Evolutionary conservation across 2,797 vertebrate species (phyloP).

Genomic region (Sebastolobus altivelis): DNA sequence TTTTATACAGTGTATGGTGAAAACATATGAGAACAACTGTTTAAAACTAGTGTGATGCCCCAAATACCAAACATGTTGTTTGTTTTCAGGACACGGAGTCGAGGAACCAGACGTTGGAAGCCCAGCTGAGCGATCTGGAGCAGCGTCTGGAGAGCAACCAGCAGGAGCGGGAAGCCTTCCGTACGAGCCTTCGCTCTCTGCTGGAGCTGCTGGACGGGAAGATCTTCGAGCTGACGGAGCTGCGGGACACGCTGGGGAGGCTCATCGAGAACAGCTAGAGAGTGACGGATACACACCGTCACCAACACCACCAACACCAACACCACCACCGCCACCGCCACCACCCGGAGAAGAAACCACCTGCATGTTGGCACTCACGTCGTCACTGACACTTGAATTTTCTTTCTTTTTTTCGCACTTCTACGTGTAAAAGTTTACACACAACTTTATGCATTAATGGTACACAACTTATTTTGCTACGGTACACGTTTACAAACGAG

Average conservation of each 20-base stretch:
- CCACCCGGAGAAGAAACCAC: conserved; percentile 14
- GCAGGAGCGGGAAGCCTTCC: conserved; percentile 91
- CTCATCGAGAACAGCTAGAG: conserved; percentile 93
- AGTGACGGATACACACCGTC: conserved; percentile 30
- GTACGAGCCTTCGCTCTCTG: conserved; percentile 93
- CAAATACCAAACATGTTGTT: neutral
- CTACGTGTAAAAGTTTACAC: conserved; percentile 67
- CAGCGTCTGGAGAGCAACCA: conserved; percentile 94
- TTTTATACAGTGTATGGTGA: neutral
- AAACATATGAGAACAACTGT: neutral
- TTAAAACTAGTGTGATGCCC: neutral
- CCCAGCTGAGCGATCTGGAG: conserved; percentile 92
- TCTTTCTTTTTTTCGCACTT: neutral
- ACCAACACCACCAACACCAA: conserved; percentile 8
- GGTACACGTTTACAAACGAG: conserved; percentile 67
- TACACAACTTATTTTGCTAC: conserved; percentile 34
- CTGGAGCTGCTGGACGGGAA: conserved; percentile 96
- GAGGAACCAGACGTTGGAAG: conserved; percentile 92
- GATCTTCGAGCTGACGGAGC: conserved; percentile 97
- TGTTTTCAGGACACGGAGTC: conserved; percentile 90
- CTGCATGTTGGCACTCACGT: conserved; percentile 47
- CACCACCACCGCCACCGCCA: conserved; percentile 52
- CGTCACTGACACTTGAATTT: conserved; percentile 64
- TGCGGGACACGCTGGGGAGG: conserved; percentile 94
- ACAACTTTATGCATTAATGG: conserved; percentile 46